A percentile compares a stretch with the other conserved stretches of the same genome.
phyloP scores from a whole-genome alignment of 2,888 invertebrate genomes.

The Heterodera filipjevi region DNA sequence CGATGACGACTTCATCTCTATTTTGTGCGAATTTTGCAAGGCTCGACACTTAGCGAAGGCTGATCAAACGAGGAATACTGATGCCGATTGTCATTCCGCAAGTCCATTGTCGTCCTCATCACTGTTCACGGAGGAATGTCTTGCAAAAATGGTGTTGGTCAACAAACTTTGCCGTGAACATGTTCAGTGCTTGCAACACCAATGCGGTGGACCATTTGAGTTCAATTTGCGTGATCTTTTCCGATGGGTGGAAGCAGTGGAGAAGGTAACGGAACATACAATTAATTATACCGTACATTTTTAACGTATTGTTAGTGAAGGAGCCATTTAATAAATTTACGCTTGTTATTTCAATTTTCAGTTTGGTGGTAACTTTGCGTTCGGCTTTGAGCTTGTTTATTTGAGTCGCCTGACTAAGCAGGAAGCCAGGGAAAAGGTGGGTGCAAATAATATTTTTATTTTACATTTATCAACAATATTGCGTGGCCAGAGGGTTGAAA shows the following conservation, averaged over 20 bases:
- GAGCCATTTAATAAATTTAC: neutral
- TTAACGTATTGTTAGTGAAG: conserved; percentile 11
- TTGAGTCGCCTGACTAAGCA: conserved; percentile 83
- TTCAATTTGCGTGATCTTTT: conserved; percentile 92
- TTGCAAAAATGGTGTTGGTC: conserved; percentile 61
- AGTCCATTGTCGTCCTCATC: neutral
- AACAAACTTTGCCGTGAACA: conserved; percentile 50
- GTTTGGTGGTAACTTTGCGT: conserved; percentile 30
- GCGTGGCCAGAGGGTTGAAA: conserved; percentile 67
- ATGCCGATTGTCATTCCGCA: neutral
- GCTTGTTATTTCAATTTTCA: neutral
- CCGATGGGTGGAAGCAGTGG: conserved; percentile 81
- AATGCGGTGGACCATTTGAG: conserved; percentile 81
- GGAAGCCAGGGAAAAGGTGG: conserved; percentile 74
- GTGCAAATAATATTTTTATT: conserved; percentile 6
- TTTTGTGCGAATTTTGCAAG: conserved; percentile 27
- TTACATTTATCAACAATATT: conserved; percentile 39
- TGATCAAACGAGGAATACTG: neutral
- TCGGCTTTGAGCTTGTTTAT: conserved; percentile 72
- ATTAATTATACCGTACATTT: neutral
- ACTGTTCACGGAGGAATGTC: conserved; percentile 25
- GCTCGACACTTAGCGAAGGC: neutral
- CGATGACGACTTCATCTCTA: conserved; percentile 39
- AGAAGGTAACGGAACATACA: neutral
- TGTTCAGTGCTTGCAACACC: conserved; percentile 76